phyloP scores from a whole-genome alignment of 2,888 invertebrate species.

The Scaptomyza caliginosa region DNA sequence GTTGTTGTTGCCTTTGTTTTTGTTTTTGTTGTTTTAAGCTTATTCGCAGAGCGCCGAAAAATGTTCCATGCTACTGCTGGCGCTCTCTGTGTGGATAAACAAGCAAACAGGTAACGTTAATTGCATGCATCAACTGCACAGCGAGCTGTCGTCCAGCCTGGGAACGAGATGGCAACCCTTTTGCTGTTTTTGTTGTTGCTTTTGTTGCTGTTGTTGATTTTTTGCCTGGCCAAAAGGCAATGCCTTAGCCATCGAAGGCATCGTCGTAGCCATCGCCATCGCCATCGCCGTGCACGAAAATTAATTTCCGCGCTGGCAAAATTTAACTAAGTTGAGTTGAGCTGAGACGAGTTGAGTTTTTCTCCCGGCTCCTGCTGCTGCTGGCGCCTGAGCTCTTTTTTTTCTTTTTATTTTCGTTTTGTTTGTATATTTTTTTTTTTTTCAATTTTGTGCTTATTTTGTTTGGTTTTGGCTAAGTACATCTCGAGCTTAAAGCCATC shows the following conservation, averaged over 20 bases:
- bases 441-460: background rate
- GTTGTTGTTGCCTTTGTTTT: constrained; percentile 9
- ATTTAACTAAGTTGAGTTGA: constrained; percentile 50
- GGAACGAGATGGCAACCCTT: constrained; percentile 37
- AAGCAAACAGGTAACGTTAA: constrained; percentile 40
- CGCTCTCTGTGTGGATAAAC: constrained; percentile 29
- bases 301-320: constrained; percentile 45
- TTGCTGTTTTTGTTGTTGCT: background rate
- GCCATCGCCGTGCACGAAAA: constrained; percentile 41
- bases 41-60: constrained; percentile 25
- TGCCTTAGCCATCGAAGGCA: constrained; percentile 17
- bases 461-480: constrained; percentile 5
- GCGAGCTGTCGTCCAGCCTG: constrained; percentile 43
- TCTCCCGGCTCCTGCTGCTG: constrained; percentile 12
- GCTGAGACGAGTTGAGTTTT: constrained; percentile 41
- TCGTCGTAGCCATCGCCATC: constrained; percentile 16
- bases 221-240: constrained; percentile 9
- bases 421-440: background rate
- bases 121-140: constrained; percentile 49
- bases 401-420: background rate
- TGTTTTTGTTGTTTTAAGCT: constrained; percentile 8
- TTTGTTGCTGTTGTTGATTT: background rate
- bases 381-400: constrained; percentile 13
- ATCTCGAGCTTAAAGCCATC: constrained; percentile 11
- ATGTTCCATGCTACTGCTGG: constrained; percentile 15